Percentiles rank a stretch among this genome's conserved stretches.
phyloP scores from a whole-genome alignment of 1,140 invertebrate genomes.

The Drosophila bocki region DNA sequence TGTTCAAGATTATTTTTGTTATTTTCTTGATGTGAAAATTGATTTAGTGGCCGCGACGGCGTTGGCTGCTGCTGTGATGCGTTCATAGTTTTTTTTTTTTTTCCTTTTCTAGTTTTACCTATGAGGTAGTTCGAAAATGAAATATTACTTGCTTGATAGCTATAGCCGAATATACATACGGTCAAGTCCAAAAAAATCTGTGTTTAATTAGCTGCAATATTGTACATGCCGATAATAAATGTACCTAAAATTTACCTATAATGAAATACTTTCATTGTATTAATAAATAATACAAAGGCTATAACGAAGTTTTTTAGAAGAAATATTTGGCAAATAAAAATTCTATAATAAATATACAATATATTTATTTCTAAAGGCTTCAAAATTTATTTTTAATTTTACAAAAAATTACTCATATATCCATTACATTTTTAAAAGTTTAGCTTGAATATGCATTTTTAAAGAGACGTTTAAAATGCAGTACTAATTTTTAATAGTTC shows the following conservation, averaged over 20 bases:
- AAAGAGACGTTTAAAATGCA: background rate
- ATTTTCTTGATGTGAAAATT: conserved; percentile 15
- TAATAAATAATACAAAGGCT: background rate
- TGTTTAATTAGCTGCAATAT: background rate
- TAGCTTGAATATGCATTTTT: background rate
- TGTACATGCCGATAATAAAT: conserved; percentile 12
- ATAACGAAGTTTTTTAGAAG: background rate
- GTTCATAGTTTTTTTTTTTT: conserved; percentile 22
- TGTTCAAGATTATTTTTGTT: conserved; percentile 14
- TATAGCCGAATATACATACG: conserved; percentile 25
- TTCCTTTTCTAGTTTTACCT: conserved; percentile 4
- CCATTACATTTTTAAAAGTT: background rate
- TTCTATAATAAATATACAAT: background rate
- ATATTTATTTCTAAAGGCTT: background rate
- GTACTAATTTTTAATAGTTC: background rate
- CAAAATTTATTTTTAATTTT: background rate
- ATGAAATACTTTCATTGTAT: conserved; percentile 4
- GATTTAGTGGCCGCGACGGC: conserved; percentile 1
- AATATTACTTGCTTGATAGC: background rate
- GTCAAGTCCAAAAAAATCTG: conserved; percentile 14
- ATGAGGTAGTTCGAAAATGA: background rate
- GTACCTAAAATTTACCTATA: conserved; percentile 1
- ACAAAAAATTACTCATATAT: background rate
- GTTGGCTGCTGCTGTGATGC: background rate
- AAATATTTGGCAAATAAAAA: background rate